Percentiles rank a stretch among this genome's conserved stretches.
phyloP scores from a whole-genome alignment of 2,888 invertebrate genomes.

The Sarcophaga rosellei region DNA sequence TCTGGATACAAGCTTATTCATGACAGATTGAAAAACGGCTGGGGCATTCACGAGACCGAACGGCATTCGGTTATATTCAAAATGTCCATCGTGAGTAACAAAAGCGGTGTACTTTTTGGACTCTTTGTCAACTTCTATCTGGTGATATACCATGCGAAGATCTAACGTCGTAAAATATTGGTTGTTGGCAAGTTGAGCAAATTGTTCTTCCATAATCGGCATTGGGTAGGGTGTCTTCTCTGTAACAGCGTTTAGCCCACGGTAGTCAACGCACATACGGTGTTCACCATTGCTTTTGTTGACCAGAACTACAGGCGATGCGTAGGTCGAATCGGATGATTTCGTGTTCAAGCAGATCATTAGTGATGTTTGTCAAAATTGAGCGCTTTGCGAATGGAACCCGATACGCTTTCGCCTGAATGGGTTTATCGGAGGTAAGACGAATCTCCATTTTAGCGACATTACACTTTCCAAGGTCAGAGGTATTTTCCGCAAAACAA shows the following conservation, averaged over 20 bases:
- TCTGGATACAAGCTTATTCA: slow-evolving; percentile 14
- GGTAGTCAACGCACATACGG: slow-evolving; percentile 58
- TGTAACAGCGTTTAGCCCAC: slow-evolving; percentile 52
- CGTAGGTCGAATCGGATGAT: too few relatives aligned
- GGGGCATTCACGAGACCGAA: too few relatives aligned
- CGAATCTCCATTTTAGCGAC: slow-evolving; percentile 47
- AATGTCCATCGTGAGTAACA: too few relatives aligned
- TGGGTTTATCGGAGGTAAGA: slow-evolving; percentile 27
- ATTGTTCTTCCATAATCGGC: slow-evolving; percentile 54
- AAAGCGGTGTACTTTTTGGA: slow-evolving; percentile 19
- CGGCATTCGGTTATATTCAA: too few relatives aligned
- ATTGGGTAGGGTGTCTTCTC: slow-evolving; percentile 47
- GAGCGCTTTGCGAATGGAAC: slow-evolving; percentile 13
- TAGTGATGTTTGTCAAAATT: too few relatives aligned
- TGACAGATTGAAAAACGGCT: slow-evolving; percentile 5
- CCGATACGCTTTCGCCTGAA: slow-evolving; percentile 54
- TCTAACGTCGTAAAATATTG: slow-evolving; percentile 55
- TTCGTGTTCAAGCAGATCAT: too few relatives aligned
- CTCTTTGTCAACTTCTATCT: slow-evolving; percentile 48
- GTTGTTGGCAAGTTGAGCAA: slow-evolving; percentile 49
- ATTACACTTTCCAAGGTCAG: slow-evolving; percentile 17
- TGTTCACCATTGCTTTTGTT: slow-evolving; percentile 61
- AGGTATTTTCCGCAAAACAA: slow-evolving; percentile 34
- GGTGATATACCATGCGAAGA: slow-evolving; percentile 60
- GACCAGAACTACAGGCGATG: slow-evolving; percentile 51